Base-by-base conservation (phyloP, 2,797 vertebrate genomes). In the Tangara arthus region DNA sequence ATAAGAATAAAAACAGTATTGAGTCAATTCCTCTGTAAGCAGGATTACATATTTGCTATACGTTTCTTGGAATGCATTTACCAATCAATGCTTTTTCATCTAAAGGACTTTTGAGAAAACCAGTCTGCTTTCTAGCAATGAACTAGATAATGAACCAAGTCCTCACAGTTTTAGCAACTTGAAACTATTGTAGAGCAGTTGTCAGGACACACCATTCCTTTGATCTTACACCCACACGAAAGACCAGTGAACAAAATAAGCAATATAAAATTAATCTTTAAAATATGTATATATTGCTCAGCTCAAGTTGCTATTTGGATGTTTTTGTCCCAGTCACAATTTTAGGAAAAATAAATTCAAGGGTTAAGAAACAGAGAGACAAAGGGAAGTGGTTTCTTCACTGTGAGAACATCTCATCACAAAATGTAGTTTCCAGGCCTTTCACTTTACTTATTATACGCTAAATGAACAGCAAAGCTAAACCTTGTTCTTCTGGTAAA, bases 321-420 rank as follows among this genome's bases (percentile, higher is more conserved):
- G 46, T 87, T 44, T 47, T 47, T 6, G 4, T 15, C 30, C 34
- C 50, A 35, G 21, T 41, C 56, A 70, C 2, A 66, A 34, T 44
- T 66, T 70, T 37, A 72, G 37, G 15, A 80, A 64, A 83, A 82
- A 64, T 39, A 64, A 52, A 47, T 64, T 35, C 22, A 61, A 79
- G n/a, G 15, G 15, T 30, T 60, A 63, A 80, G 30, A 73, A 89
- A 78, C 4, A 55, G 11, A 56, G 12, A 64, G 19, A 66, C 16
- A 83, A 70, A 49, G 5, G 20, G 3, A 73, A 88, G 50, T 5
- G 2, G 2, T 21, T 87, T 83, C 44, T 78, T 56, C 15, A 34
- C 19, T 0, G 0, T 39, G 37, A 68, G 15, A 93, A 47, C 2
- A 61, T 34, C 12, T 6, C 32, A 63, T 20, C 46, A 37, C 13